Percentiles rank a stretch among this genome's conserved stretches.
Evolutionary conservation across 2,113 vertebrate genomes (phyloP).

Genomic region (Hiodon alosoides): DNA sequence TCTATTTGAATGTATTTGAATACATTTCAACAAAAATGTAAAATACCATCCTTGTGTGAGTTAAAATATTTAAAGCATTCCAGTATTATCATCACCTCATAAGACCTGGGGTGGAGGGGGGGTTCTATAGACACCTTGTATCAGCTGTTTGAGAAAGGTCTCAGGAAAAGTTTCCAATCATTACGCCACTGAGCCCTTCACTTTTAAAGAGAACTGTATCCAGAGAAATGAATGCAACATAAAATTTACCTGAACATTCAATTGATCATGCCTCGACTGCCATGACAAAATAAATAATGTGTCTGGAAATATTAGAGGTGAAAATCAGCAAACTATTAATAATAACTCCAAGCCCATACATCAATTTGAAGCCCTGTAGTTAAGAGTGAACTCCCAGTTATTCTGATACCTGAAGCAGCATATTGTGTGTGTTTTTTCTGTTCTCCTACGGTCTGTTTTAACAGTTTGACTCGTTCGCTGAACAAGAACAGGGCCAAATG

Average conservation of each 20-base stretch:
- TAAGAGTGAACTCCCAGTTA: slow-evolving; percentile 46
- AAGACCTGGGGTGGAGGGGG: too few relatives aligned
- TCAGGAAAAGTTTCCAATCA: too few relatives aligned
- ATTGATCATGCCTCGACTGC: slow-evolving; percentile 44
- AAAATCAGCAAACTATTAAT: slow-evolving; percentile 57
- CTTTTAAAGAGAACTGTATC: slow-evolving; percentile 34
- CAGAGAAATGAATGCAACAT: slow-evolving; percentile 30
- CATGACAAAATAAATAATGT: slow-evolving; percentile 51
- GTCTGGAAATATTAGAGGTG: slow-evolving; percentile 46
- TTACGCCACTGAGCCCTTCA: not conserved
- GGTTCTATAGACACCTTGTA: too few relatives aligned
- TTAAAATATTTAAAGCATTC: too few relatives aligned
- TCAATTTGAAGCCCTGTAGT: slow-evolving; percentile 42
- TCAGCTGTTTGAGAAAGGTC: too few relatives aligned
- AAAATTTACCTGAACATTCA: slow-evolving; percentile 41
- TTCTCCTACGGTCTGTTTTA: slow-evolving; percentile 32
- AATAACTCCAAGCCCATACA: slow-evolving; percentile 45
- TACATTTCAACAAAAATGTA: too few relatives aligned
- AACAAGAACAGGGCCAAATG: slow-evolving; percentile 29
- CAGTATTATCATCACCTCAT: too few relatives aligned
- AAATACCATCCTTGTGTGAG: too few relatives aligned
- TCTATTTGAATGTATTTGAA: too few relatives aligned
- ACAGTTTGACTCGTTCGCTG: slow-evolving; percentile 29
- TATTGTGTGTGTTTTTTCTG: slow-evolving; percentile 27
- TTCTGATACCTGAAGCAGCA: slow-evolving; percentile 37